Percentiles rank a stretch among this genome's conserved stretches.
phyloP scores from a whole-genome alignment of 1,140 invertebrate genomes.

The Sarcophaga bullata region DNA sequence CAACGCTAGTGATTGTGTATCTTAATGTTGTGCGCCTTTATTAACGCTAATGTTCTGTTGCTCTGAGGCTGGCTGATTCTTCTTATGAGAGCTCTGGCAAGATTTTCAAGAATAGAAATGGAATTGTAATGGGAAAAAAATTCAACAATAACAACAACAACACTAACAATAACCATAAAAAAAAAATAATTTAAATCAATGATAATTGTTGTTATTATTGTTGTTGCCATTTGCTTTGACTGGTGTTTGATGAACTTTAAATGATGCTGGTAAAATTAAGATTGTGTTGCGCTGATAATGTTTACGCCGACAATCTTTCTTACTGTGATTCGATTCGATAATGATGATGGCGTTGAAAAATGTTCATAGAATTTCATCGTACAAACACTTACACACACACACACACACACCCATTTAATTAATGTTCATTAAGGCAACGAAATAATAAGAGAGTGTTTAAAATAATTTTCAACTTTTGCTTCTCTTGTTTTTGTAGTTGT shows the following conservation, averaged over 20 bases:
- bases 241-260: background rate
- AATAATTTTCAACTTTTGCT: background rate
- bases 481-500: background rate
- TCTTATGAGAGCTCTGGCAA: no score
- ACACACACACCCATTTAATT: background rate
- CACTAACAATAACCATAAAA: background rate
- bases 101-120: no score
- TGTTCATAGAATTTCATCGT: no score
- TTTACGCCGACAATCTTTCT: no score
- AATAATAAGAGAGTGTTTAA: constrained; percentile 3
- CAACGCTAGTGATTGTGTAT: no score
- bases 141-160: background rate
- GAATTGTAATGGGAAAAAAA: background rate
- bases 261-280: background rate
- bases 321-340: no score
- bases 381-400: no score
- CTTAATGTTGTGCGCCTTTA: no score
- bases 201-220: background rate
- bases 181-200: background rate
- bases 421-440: background rate
- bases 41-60: no score
- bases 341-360: background rate
- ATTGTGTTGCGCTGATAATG: background rate
- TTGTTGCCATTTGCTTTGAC: background rate
- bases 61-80: no score